These are phyloP conservation scores for Pristionchus japonicus DNA, from an alignment of 2,888 invertebrate genomes.

Conservation along the genomic window DNA sequence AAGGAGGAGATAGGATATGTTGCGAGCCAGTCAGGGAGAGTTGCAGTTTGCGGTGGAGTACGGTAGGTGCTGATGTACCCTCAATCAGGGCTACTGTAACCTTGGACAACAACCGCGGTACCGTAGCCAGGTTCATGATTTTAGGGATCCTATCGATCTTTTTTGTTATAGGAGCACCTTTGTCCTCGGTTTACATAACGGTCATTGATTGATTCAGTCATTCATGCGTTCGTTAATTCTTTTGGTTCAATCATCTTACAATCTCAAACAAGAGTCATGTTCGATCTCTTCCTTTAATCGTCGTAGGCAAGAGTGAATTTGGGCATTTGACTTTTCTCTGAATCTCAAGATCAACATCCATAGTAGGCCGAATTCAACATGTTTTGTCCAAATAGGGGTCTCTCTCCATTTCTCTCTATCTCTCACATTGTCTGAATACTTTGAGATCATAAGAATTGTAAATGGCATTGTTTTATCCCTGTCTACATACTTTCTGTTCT, in stretches of 20 bases:
- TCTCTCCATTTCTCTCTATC: too few relatives aligned
- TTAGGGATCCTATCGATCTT: background rate
- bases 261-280: background rate
- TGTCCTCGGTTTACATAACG: background rate
- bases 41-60: background rate
- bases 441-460: background rate
- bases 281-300: background rate
- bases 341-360: too few relatives aligned
- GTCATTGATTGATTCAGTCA: background rate
- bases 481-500: background rate
- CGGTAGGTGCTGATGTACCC: background rate
- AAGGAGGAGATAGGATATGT: background rate
- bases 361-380: too few relatives aligned
- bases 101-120: too few relatives aligned
- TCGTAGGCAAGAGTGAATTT: too few relatives aligned
- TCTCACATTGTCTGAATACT: background rate
- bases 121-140: background rate
- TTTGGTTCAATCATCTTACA: background rate
- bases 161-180: background rate
- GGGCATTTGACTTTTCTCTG: too few relatives aligned
- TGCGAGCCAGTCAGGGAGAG: background rate
- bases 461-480: background rate
- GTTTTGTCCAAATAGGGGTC: too few relatives aligned
- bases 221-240: background rate
- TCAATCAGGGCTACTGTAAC: background rate